These are phyloP conservation scores for Solea senegalensis DNA, from an alignment of 2,113 vertebrate species.

Conservation along the genomic window DNA sequence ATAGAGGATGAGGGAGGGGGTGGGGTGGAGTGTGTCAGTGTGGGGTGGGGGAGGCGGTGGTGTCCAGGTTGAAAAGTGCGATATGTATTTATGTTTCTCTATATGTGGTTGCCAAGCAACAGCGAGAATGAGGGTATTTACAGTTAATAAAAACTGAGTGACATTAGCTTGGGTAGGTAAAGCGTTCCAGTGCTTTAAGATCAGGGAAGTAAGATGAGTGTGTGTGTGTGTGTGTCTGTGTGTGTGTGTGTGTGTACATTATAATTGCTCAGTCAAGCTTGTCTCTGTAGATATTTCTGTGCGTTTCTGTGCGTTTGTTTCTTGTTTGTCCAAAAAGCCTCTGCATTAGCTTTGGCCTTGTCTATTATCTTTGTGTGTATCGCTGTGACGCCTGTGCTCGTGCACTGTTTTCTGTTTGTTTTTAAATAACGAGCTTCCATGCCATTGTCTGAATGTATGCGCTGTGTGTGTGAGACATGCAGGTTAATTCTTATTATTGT, in stretches of 20 bases:
- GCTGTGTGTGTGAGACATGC: neutral
- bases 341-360: neutral
- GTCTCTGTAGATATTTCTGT: slow-evolving; percentile 28
- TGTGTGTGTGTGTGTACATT: slow-evolving; percentile 2
- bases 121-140: slow-evolving; percentile 69
- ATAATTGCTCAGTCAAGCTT: slow-evolving; percentile 16
- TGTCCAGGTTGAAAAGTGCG: slow-evolving; percentile 50
- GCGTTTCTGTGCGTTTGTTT: slow-evolving; percentile 6
- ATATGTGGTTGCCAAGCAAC: slow-evolving; percentile 77
- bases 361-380: slow-evolving; percentile 9
- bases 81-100: slow-evolving; percentile 74
- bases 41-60: neutral
- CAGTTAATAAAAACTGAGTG: slow-evolving; percentile 80
- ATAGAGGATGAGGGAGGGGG: slow-evolving; percentile 19
- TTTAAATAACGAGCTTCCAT: neutral
- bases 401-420: neutral
- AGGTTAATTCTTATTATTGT: neutral
- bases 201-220: slow-evolving; percentile 31
- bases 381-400: neutral
- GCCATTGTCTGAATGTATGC: neutral
- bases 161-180: slow-evolving; percentile 72
- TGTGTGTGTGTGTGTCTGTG: slow-evolving; percentile 24
- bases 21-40: slow-evolving; percentile 1
- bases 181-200: slow-evolving; percentile 65
- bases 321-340: slow-evolving; percentile 8